Evolutionary conservation across 2,797 vertebrate species (phyloP), one percentile per base, ranked within the genome.

Genomic region (Lophotriccus pileatus): DNA sequence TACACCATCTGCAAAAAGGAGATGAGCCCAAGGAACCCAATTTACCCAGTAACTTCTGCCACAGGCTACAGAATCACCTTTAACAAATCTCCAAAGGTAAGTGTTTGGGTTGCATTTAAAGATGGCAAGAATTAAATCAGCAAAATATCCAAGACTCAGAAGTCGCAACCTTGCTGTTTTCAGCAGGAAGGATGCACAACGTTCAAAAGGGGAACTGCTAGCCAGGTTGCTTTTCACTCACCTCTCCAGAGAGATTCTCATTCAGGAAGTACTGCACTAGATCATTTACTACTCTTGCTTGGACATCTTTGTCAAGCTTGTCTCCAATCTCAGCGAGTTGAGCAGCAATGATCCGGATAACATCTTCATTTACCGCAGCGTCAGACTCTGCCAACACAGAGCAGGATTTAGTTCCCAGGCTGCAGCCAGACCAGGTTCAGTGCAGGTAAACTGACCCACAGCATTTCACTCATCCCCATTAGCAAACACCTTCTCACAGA

Each of bases 271-370:
- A 93, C 21, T 12, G 27, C 5, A 75, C 95, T 41, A 98, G 90
- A 16, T 72, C 52, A 15, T 93, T 67, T 44, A 98, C 95, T 55
- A 96, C 69, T 7, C 62, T 34, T 4, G 73, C 68, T 13, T 94
- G 76, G 84, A 98, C 96, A 27, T 92, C 94, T 17, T 5, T 80
- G n/a, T 98, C 93, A 73, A 98, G 41, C 43, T 86, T 72, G 87
- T 98, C 98, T 39, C 98, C 98, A 1, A 98, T 90, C 36, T 77
- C 66, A 32, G 97, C 98, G 0, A 98, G 97, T 23, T 91, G 97
- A 50, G 90, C 78, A 32, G 98, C 98, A 37, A 98, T 96, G 39
- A 56, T n/a, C 23, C 69, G 96, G 62, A 98, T 82, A 39, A 95
- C 9, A 3, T 96, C 97, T 11, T 97, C 98, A 36, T 97, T 85